Evolutionary conservation across 2,113 vertebrate species (phyloP).

Genomic region (Melierax canorus): DNA sequence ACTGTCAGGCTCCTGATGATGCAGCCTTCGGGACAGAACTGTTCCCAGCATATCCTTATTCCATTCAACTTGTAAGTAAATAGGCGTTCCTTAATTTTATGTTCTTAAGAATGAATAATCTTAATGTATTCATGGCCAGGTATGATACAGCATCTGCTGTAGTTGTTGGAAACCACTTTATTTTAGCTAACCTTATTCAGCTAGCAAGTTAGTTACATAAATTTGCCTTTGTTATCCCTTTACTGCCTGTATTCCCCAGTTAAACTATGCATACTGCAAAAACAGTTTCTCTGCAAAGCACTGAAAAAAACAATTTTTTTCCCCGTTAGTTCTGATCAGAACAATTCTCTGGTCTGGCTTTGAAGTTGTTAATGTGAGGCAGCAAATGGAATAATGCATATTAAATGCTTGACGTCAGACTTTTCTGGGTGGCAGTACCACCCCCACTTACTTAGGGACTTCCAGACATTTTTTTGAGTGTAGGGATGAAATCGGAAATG

Average conservation of each 20-base stretch:
- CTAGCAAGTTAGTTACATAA: background rate
- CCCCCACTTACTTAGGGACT: background rate
- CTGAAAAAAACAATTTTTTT: background rate
- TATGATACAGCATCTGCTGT: background rate
- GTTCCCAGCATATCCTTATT: background rate
- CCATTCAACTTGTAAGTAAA: background rate
- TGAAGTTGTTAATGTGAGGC: background rate
- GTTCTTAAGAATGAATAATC: background rate
- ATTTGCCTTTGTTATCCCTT: background rate
- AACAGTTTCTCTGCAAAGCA: background rate
- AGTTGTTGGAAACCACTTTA: background rate
- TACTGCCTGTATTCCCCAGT: background rate
- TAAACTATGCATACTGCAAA: background rate
- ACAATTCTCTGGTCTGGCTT: background rate
- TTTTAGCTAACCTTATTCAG: background rate
- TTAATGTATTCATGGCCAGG: background rate
- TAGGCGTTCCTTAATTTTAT: background rate
- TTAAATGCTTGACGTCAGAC: background rate
- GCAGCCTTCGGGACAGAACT: background rate
- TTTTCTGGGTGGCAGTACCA: background rate
- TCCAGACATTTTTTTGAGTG: constrained; percentile 3
- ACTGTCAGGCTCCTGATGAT: fast-evolving
- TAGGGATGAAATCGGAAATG: constrained; percentile 25
- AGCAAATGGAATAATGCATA: background rate
- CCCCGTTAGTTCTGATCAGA: background rate